A percentile compares a stretch with the other conserved stretches of the same genome.
Conservation (phyloP, 2,888 invertebrate species). For the Sphecodes monilicornis region DNA sequence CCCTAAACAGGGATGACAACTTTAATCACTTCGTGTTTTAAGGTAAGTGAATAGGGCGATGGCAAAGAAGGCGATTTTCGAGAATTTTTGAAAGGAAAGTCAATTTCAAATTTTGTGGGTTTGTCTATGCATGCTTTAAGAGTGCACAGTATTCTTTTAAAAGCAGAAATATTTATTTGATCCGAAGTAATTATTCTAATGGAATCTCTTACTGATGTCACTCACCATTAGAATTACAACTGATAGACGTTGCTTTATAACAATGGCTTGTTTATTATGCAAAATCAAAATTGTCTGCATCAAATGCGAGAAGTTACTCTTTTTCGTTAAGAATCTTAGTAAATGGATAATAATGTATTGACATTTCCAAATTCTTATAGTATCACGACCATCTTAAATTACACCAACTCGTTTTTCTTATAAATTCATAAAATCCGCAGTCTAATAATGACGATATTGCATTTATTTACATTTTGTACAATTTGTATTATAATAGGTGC, state of each 20-base stretch:
- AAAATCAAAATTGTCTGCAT: no score
- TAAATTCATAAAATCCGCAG: no score
- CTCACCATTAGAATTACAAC: no score
- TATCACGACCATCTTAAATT: no score
- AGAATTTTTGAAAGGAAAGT: not conserved
- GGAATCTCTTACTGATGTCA: no score
- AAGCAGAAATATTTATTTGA: not conserved
- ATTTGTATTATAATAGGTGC: not conserved
- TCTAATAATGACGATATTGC: not conserved
- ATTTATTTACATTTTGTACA: not conserved
- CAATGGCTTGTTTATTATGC: no score
- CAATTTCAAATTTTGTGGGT: not conserved
- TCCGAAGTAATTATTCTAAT: not conserved
- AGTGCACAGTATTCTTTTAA: not conserved
- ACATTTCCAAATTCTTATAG: no score
- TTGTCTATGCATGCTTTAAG: not conserved
- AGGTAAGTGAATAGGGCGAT: not conserved
- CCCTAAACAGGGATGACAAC: not conserved
- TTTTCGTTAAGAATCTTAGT: no score
- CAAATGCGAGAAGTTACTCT: no score
- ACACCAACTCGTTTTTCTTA: no score
- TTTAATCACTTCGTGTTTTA: not conserved
- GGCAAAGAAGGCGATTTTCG: not conserved
- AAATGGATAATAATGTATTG: no score
- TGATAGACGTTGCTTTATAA: no score